Base-by-base conservation (phyloP, 2,888 invertebrate genomes). In the Fragum fragum region DNA sequence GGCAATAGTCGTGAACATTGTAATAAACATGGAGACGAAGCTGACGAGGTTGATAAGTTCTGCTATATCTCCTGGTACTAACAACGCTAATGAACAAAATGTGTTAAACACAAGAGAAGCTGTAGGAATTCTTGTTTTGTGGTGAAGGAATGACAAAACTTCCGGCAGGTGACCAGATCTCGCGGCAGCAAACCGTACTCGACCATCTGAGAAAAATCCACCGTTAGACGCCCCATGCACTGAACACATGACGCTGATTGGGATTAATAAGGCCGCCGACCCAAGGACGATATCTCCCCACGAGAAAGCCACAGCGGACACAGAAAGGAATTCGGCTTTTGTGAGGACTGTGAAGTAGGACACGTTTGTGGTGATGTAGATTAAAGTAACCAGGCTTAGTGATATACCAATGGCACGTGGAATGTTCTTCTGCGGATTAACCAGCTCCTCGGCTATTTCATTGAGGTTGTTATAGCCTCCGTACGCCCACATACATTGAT, bases 391-490 rank as follows among this genome's bases (percentile, higher is more conserved):
- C 9, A 79, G 23, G 2, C 52, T 59, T 39, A 86, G 23, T 16
- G 85, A 83, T 18, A 86, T 76, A 23, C 79, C 42, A 14, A 83
- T 72, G 14, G 80, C 80, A n/a, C 55, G 66, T 42, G 85, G 85
- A 71, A 86, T 82, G 59, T 83, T 86, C 68, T 73, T 80, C 59
- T 79, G 75, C 16, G 83, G 85, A 11, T 76, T 26, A 14, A 81
- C 73, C 6, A 86, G 6, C 59, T 86, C 85, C 57, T 86, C 85
- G 21, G 82, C 80, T 0, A 86, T 78, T 32, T 86, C 83, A 53
- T 86, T 86, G 1, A 86, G 63, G 29, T 69, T 79, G n/a, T 90
- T 94, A 42, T 81, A 87, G 1, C 87, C 87, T n/a, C 73, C 75
- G 36, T 85, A 87, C 14, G 87, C 85, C 85, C 85, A 87, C 75